A percentile compares a stretch with the other conserved stretches of the same genome.
Conservation (phyloP, 1,140 invertebrate genomes). For the Lordiphosa stackelbergi region DNA sequence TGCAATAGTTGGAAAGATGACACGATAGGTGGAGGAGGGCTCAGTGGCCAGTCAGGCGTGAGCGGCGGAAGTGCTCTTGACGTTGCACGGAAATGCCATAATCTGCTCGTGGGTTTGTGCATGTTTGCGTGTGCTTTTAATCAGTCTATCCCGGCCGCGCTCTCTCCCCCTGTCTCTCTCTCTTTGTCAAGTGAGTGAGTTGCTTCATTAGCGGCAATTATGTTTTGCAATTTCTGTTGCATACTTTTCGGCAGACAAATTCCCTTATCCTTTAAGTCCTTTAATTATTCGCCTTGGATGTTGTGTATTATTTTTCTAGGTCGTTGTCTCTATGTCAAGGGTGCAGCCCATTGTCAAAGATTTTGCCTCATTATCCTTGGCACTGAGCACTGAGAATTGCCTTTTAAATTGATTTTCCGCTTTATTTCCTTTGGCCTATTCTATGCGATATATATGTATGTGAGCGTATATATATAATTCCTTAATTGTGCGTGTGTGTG, state of each 20-base stretch:
- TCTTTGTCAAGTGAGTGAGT: background rate
- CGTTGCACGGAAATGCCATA: conserved; percentile 39
- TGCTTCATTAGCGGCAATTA: conserved; percentile 36
- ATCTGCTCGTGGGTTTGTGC: conserved; percentile 17
- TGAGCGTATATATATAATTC: conserved; percentile 3
- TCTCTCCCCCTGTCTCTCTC: background rate
- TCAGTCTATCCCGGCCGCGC: background rate
- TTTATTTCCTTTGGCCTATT: conserved; percentile 47
- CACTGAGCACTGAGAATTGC: conserved; percentile 40
- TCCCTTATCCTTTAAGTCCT: no score
- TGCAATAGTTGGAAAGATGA: background rate
- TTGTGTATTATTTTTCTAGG: no score
- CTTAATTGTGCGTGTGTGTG: conserved; percentile 5
- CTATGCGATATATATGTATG: conserved; percentile 3
- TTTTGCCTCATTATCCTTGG: conserved; percentile 59
- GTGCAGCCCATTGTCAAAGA: conserved; percentile 8
- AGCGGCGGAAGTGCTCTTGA: conserved; percentile 41
- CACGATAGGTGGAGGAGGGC: background rate
- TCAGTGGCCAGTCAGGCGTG: conserved; percentile 20
- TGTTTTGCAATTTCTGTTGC: conserved; percentile 23
- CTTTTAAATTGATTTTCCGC: conserved; percentile 68
- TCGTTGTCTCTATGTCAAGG: conserved; percentile 10
- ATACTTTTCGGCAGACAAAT: conserved; percentile 26
- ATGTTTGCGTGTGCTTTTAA: conserved; percentile 2
- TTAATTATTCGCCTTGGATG: no score